phyloP scores from a whole-genome alignment of 2,888 invertebrate species.

The Tenthredo livida region DNA sequence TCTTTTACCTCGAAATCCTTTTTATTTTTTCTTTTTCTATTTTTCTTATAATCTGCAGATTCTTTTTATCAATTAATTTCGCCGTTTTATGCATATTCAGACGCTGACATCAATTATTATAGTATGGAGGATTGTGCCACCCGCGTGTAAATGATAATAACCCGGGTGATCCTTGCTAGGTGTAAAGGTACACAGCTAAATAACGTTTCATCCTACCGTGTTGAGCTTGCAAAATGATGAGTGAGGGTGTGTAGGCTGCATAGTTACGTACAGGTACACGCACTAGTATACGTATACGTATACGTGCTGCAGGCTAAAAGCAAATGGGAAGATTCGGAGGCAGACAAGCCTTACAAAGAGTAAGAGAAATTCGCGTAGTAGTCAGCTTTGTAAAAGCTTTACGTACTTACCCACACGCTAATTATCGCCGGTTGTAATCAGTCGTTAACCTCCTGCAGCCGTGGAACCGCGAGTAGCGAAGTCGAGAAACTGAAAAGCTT shows the following conservation, averaged over 20 bases:
- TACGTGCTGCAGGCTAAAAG: background rate
- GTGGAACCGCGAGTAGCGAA: background rate
- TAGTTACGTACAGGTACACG: too few species aligned
- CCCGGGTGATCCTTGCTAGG: background rate
- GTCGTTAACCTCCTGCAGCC: conserved; percentile 18
- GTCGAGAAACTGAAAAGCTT: background rate
- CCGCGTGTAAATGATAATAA: background rate
- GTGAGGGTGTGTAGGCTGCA: background rate
- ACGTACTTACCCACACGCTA: conserved; percentile 25
- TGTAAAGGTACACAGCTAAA: background rate
- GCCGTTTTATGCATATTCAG: background rate
- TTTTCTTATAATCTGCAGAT: background rate
- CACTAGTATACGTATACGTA: too few species aligned
- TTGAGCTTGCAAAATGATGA: background rate
- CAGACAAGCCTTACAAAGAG: conserved; percentile 17
- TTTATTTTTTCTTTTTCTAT: background rate
- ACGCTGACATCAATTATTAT: background rate
- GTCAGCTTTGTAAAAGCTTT: conserved; percentile 5
- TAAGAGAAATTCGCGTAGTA: background rate
- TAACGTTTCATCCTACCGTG: background rate
- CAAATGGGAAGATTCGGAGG: conserved; percentile 19
- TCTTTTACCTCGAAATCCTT: background rate
- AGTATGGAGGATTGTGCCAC: background rate
- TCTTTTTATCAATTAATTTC: background rate
- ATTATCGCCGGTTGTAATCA: conserved; percentile 33